These are phyloP conservation scores for Psylliodes chrysocephalus DNA, from an alignment of 2,888 invertebrate genomes.

Conservation along the genomic window DNA sequence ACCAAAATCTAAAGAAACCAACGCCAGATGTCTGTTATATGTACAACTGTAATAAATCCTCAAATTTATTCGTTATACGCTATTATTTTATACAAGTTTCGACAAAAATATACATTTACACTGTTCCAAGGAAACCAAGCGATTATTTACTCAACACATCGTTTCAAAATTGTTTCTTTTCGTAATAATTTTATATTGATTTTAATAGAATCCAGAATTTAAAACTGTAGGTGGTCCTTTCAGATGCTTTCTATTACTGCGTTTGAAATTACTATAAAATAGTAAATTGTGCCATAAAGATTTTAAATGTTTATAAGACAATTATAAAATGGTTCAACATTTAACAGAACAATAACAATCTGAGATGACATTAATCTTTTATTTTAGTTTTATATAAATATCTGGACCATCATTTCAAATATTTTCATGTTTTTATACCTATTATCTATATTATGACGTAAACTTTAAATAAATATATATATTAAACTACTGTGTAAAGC, in stretches of 20 bases:
- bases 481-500: too few relatives aligned
- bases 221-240: conserved; percentile 29
- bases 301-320: conserved; percentile 41
- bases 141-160: conserved; percentile 22
- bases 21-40: too few relatives aligned
- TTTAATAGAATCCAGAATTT: conserved; percentile 36
- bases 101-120: conserved; percentile 10
- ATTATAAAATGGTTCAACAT: conserved; percentile 49
- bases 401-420: neutral
- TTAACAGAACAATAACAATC: conserved; percentile 48
- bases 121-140: conserved; percentile 10
- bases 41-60: conserved; percentile 23
- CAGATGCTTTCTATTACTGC: conserved; percentile 26
- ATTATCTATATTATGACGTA: too few relatives aligned
- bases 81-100: neutral
- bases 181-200: conserved; percentile 37
- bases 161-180: conserved; percentile 32
- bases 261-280: conserved; percentile 29
- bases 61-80: conserved; percentile 9
- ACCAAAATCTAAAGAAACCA: too few relatives aligned
- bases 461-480: too few relatives aligned
- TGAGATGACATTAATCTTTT: conserved; percentile 6
- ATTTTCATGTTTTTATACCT: neutral
- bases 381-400: conserved; percentile 14
- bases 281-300: conserved; percentile 34